Conservation (phyloP, 2,888 invertebrate species). For the Stegophylla sp. region DNA sequence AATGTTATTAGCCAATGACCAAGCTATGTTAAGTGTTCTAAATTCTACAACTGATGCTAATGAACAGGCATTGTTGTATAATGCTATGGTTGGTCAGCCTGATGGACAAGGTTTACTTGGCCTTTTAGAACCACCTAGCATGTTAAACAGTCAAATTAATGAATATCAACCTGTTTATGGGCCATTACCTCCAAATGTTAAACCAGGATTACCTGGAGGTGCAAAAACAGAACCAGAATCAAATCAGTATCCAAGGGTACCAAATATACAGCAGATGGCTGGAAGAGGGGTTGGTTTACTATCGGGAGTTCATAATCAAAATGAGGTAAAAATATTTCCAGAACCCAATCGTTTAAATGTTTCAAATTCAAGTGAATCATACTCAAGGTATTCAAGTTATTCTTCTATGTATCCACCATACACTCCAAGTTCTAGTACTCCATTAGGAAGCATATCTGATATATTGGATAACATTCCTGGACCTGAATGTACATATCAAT, state of each 20-base stretch:
- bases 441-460: constrained; percentile 55
- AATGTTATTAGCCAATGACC: constrained; percentile 55
- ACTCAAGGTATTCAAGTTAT: constrained; percentile 46
- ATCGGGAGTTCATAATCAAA: constrained; percentile 26
- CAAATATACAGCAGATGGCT: constrained; percentile 35
- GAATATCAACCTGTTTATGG: constrained; percentile 54
- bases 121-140: constrained; percentile 43
- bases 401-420: constrained; percentile 45
- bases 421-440: constrained; percentile 46
- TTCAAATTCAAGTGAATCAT: constrained; percentile 43
- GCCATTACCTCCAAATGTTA: constrained; percentile 46
- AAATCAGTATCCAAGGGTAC: constrained; percentile 32
- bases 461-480: constrained; percentile 52
- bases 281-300: constrained; percentile 46
- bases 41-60: constrained; percentile 52
- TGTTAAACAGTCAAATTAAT: constrained; percentile 51
- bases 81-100: constrained; percentile 54
- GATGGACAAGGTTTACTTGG: constrained; percentile 53
- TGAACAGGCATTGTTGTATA: constrained; percentile 54
- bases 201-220: constrained; percentile 60
- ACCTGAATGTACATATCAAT: constrained; percentile 49
- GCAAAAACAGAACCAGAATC: constrained; percentile 49
- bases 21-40: constrained; percentile 51
- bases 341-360: constrained; percentile 36
- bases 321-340: constrained; percentile 42